Conservation (phyloP, 2,113 vertebrate species). For the Argyrosomus japonicus region DNA sequence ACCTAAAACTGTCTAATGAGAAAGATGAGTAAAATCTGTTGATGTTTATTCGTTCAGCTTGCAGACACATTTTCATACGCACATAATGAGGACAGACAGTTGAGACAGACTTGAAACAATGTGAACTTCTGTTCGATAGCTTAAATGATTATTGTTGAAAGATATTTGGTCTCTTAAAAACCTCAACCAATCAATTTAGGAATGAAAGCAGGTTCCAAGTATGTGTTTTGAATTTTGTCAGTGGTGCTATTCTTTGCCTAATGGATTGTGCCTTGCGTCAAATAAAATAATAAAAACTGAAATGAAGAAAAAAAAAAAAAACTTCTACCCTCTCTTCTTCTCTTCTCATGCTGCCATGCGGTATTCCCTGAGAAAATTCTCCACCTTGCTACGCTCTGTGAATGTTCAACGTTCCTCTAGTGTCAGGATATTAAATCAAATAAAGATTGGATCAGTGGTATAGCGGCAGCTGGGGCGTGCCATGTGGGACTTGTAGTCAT, state of each 20-base stretch:
- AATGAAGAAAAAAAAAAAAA: not conserved
- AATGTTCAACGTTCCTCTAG: conserved; percentile 16
- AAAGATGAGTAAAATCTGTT: no score
- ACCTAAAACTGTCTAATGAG: no score
- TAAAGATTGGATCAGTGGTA: conserved; percentile 55
- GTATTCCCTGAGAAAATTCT: conserved; percentile 2
- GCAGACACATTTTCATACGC: no score
- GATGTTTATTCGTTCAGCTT: no score
- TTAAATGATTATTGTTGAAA: no score
- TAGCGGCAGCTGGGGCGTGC: conserved; percentile 42
- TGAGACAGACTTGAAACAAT: no score
- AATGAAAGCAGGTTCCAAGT: not conserved
- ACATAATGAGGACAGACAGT: no score
- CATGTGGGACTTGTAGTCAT: conserved; percentile 68
- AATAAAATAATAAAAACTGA: not conserved
- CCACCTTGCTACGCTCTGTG: not conserved
- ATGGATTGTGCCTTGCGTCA: not conserved
- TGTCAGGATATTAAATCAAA: conserved; percentile 65
- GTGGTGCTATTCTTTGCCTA: not conserved
- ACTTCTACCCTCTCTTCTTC: not conserved
- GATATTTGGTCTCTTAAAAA: no score
- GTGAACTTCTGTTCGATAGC: no score
- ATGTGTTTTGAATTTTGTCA: not conserved
- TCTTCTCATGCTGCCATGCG: not conserved
- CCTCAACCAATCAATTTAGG: not conserved